A percentile compares a stretch with the other conserved stretches of the same genome.
Evolutionary conservation across 1,140 invertebrate species (phyloP).

Genomic region (Plutomurus gul): DNA sequence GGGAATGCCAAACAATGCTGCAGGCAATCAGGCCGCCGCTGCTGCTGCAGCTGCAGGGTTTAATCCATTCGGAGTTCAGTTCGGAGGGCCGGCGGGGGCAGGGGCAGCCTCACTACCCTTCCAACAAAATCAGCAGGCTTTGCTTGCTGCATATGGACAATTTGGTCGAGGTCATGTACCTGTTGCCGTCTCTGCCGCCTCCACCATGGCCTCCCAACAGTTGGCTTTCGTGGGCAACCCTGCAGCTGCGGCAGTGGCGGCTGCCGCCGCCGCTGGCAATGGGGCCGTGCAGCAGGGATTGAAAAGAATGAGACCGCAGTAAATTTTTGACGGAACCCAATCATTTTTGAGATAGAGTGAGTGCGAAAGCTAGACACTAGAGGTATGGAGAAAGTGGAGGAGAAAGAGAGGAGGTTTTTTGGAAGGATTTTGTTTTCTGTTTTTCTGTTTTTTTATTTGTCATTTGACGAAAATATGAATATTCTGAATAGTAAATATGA

Average conservation of each 20-base stretch:
- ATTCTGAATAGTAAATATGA: too few relatives aligned
- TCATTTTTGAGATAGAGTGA: too few relatives aligned
- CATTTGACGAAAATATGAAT: too few relatives aligned
- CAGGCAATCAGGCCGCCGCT: not conserved
- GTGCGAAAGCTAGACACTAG: too few relatives aligned
- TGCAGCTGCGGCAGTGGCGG: constrained; percentile 57
- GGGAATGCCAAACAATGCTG: not conserved
- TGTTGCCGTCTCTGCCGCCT: constrained; percentile 39
- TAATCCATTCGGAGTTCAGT: constrained; percentile 49
- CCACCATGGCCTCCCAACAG: constrained; percentile 48
- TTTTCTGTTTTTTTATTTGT: too few relatives aligned
- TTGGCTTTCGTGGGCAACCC: constrained; percentile 47
- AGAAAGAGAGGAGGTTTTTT: too few relatives aligned
- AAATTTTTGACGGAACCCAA: not conserved
- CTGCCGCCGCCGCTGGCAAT: constrained; percentile 39
- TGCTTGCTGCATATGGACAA: constrained; percentile 51
- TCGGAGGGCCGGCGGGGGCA: constrained; percentile 6
- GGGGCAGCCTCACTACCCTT: constrained; percentile 42
- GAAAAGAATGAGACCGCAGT: constrained; percentile 50
- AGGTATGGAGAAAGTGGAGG: too few relatives aligned
- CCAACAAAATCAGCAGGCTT: constrained; percentile 50
- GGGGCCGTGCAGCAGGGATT: constrained; percentile 41
- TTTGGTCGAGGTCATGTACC: constrained; percentile 49
- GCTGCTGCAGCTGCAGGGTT: constrained; percentile 34
- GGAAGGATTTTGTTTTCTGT: too few relatives aligned